phyloP scores from a whole-genome alignment of 2,113 vertebrate species.

The Rhipidura dahli region DNA sequence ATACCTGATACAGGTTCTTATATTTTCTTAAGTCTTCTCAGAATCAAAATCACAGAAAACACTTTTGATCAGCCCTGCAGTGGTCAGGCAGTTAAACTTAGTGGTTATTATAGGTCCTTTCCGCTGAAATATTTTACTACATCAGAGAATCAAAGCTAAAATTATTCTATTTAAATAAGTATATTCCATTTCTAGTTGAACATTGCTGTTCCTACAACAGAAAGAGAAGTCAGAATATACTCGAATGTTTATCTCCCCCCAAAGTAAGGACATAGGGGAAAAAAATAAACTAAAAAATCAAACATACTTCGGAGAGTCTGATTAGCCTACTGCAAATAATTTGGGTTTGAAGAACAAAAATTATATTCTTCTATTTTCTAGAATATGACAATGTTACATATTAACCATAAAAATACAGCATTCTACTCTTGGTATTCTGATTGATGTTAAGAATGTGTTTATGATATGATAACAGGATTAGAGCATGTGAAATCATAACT shows the following conservation, averaged over 20 bases:
- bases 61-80: neutral
- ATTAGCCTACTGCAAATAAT: neutral
- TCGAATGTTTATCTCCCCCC: accelerated
- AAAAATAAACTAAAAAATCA: neutral
- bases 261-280: neutral
- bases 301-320: neutral
- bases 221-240: neutral
- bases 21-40: neutral
- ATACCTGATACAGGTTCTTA: neutral
- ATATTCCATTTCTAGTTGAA: neutral
- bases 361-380: neutral
- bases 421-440: neutral
- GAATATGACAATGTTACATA: neutral
- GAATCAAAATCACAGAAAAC: neutral
- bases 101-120: neutral
- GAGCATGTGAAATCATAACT: neutral
- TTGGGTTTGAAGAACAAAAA: neutral
- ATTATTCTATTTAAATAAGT: neutral
- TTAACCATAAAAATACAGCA: neutral
- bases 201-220: neutral
- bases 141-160: neutral
- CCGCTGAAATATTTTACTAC: neutral
- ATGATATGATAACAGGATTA: neutral
- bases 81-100: neutral
- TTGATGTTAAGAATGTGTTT: neutral